Percentiles rank a stretch among this genome's conserved stretches.
Conservation (phyloP, 1,140 invertebrate species). For the Sycophila sp. region DNA sequence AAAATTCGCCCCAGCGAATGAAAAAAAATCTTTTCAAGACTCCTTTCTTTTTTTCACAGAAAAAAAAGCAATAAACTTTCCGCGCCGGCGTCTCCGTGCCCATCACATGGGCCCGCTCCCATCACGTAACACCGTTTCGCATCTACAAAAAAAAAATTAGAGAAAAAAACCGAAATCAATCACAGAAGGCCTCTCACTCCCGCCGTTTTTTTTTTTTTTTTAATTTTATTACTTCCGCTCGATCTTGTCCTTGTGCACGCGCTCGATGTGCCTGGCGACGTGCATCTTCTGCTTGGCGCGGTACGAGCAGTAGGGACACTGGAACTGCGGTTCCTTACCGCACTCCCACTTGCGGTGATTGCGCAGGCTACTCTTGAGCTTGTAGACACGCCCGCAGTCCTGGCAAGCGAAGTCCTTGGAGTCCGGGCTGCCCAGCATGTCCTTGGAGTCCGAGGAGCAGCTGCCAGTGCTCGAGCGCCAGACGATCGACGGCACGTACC, state of each 20-base stretch:
- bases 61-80: too few relatives aligned
- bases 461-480: constrained; percentile 23
- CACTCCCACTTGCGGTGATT: constrained; percentile 39
- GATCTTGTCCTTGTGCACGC: constrained; percentile 35
- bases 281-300: constrained; percentile 38
- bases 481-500: constrained; percentile 35
- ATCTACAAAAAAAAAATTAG: too few relatives aligned
- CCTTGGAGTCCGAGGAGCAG: constrained; percentile 4
- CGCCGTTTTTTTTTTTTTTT: too few relatives aligned
- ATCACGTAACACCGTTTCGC: too few relatives aligned
- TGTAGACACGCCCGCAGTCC: constrained; percentile 28
- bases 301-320: constrained; percentile 32
- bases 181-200: too few relatives aligned
- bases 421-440: background rate
- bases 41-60: too few relatives aligned
- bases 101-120: too few relatives aligned
- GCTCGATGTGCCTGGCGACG: constrained; percentile 35
- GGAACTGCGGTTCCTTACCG: constrained; percentile 35
- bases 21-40: too few relatives aligned
- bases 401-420: constrained; percentile 23
- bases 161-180: too few relatives aligned
- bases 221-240: background rate
- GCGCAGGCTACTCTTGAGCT: constrained; percentile 32
- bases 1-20: too few relatives aligned
- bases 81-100: too few relatives aligned